phyloP scores from a whole-genome alignment of 2,797 vertebrate species.

The Prunella strophiata region DNA sequence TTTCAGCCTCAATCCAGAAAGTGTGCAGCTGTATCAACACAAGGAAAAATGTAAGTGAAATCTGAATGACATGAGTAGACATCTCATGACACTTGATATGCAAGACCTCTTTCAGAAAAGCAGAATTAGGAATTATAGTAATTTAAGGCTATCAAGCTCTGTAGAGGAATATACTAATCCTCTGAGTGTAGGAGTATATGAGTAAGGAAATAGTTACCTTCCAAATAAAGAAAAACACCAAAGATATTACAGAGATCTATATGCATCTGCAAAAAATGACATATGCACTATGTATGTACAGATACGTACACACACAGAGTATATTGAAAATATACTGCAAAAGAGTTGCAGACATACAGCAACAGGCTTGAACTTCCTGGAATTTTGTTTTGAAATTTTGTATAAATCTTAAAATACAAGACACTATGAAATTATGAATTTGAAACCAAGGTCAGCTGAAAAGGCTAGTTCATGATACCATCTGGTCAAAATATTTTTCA shows the following conservation, averaged over 20 bases:
- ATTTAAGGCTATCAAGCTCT: neutral
- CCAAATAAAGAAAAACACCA: neutral
- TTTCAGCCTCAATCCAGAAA: constrained; percentile 98
- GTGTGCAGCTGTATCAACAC: constrained; percentile 87
- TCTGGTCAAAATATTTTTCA: neutral
- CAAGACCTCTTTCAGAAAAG: neutral
- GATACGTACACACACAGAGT: neutral
- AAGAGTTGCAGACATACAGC: neutral
- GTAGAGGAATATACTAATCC: neutral
- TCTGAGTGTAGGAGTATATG: neutral
- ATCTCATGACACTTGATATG: neutral
- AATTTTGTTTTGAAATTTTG: neutral
- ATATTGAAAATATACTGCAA: neutral
- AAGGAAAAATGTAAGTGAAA: neutral
- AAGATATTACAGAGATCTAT: neutral
- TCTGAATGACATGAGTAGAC: neutral
- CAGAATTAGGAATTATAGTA: neutral
- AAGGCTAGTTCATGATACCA: neutral
- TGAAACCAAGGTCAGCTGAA: neutral
- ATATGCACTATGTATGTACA: neutral
- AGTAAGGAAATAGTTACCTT: neutral
- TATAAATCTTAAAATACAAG: neutral
- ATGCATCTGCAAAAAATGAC: neutral
- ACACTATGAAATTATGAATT: neutral
- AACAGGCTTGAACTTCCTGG: neutral